Base-by-base conservation (phyloP, 2,888 invertebrate genomes). In the Rotaria magnacalcarata region DNA sequence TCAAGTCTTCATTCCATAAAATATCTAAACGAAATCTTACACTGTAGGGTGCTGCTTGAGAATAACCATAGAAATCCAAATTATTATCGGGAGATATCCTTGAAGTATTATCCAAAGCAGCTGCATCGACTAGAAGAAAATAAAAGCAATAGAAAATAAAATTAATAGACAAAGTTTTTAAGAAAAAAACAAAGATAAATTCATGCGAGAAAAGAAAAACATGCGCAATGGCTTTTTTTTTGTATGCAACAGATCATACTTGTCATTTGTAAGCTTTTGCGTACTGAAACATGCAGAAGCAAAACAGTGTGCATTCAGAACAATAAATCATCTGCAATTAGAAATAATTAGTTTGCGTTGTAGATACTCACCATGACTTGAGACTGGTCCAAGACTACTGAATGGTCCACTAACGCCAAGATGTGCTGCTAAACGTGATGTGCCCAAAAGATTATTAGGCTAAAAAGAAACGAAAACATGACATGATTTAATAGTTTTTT, bases 261-360 rank as follows among this genome's bases (percentile, higher is more conserved):
- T 80, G 80, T 47, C 43, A n/a, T 43, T 80, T 80, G 80, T 47
- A 80, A 80, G 47, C 47, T 80, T 80, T 80, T 80, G 2, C 80
- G 80, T n/a, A 80, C 80, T 80, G 80, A 80, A 80, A 80, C 8
- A 80, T 47, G 24, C 80, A 80, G 7, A 80, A 47, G 47, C 80
- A 80, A 74, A 16, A 27, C 16, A 34, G 2, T 41, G 16, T 27
- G 1, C 41, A 74, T 21, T 19, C 54, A 54, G 21, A 54, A 54
- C 54, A 43, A 41, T 0, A 74, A 43, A 74, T 21, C 14, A 24
- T 21, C n/a, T 41, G 19, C 5, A 16, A 21, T 67, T 16, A 34
- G 16, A 16, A 27, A 67, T 16, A 34, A 34, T 19, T 7, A 54
- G 34, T 54, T 19, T 54, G 34, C 24, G 21, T 10, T 19, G 14